These are phyloP conservation scores for Argopecten irradians DNA, from an alignment of 1,140 invertebrate species.

Conservation along the genomic window DNA sequence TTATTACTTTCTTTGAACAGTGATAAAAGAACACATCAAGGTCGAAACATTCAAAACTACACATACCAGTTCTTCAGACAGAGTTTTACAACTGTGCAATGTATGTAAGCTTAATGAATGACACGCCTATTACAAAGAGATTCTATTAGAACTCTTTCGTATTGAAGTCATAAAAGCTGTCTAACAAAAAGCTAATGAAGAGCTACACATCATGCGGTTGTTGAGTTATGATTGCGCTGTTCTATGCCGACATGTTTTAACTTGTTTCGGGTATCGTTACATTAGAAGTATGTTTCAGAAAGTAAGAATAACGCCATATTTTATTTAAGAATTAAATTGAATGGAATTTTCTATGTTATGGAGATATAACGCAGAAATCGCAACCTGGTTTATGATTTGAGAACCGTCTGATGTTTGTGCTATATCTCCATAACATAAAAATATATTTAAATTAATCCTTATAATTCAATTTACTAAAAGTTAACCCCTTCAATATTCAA, in stretches of 20 bases:
- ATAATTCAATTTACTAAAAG: too few relatives aligned
- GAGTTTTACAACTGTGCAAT: background rate
- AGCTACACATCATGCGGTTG: background rate
- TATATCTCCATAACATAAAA: too few relatives aligned
- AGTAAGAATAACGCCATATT: background rate
- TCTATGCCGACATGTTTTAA: background rate
- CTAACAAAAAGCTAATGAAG: background rate
- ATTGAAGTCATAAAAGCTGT: background rate
- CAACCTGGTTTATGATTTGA: too few relatives aligned
- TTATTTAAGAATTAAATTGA: too few relatives aligned
- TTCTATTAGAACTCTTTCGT: background rate
- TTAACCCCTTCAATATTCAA: too few relatives aligned
- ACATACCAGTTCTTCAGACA: background rate
- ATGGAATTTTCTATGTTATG: too few relatives aligned
- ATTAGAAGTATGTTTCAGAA: background rate
- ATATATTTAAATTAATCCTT: too few relatives aligned
- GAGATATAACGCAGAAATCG: too few relatives aligned
- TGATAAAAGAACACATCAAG: background rate
- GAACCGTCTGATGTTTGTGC: too few relatives aligned
- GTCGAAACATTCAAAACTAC: background rate
- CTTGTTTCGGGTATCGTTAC: background rate
- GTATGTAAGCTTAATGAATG: slow-evolving; percentile 3
- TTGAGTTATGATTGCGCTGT: background rate
- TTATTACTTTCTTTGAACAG: background rate
- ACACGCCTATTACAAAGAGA: background rate